A percentile compares a stretch with the other conserved stretches of the same genome.
Evolutionary conservation across 53 echinoderm and acorn worm genomes (phyloP).

Genomic region (Henricia sp.): DNA sequence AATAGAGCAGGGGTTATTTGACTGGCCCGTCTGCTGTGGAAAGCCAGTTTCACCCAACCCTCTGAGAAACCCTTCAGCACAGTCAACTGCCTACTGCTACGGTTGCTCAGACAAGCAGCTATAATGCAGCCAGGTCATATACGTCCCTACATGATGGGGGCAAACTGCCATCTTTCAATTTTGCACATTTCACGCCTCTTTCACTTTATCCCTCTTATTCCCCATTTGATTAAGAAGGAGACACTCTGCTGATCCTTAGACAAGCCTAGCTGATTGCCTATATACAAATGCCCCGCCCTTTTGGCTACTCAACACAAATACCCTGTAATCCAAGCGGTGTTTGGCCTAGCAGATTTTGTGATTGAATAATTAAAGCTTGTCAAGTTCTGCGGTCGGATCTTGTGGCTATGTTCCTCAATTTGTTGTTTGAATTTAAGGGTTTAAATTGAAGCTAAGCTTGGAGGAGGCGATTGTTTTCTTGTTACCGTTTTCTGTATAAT

Average conservation of each 20-base stretch:
- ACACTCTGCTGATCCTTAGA: slow-evolving; percentile 26
- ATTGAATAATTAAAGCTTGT: neutral
- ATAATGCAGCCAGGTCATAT: slow-evolving; percentile 5
- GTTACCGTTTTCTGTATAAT: too few species aligned
- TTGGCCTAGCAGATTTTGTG: neutral
- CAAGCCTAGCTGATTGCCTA: slow-evolving; percentile 19
- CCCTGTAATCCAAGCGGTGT: neutral
- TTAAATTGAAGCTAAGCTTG: too few species aligned
- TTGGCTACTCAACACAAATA: neutral
- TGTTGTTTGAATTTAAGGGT: too few species aligned
- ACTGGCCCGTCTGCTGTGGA: neutral
- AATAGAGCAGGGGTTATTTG: neutral
- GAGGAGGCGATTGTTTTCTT: too few species aligned
- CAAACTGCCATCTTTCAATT: neutral
- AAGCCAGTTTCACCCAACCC: neutral
- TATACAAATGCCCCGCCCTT: slow-evolving; percentile 27
- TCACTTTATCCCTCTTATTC: slow-evolving; percentile 28
- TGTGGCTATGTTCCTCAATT: too few species aligned
- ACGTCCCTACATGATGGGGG: too few species aligned
- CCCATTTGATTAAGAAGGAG: slow-evolving; percentile 43
- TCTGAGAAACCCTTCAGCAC: neutral
- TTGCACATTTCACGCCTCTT: slow-evolving; percentile 49
- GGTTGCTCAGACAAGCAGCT: neutral
- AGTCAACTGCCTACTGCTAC: slow-evolving; percentile 1
- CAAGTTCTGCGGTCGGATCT: neutral